Evolutionary conservation across 2,113 vertebrate species (phyloP).

Genomic region (Halcyon malimbica): DNA sequence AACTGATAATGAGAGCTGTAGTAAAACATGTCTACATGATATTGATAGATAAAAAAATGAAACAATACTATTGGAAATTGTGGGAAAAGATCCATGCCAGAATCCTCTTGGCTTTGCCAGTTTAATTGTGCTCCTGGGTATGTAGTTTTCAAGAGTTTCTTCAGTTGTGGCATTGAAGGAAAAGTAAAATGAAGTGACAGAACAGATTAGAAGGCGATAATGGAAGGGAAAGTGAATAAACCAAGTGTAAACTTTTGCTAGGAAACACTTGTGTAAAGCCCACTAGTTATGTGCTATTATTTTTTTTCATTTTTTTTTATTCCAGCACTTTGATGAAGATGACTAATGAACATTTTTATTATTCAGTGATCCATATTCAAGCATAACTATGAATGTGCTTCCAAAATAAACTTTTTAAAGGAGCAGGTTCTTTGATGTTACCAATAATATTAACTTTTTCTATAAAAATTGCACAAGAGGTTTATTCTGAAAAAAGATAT

Average conservation of each 20-base stretch:
- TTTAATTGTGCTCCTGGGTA: constrained; percentile 56
- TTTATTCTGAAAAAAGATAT: constrained; percentile 44
- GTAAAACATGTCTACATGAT: constrained; percentile 1
- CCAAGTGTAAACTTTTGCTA: constrained; percentile 66
- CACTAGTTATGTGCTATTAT: neutral
- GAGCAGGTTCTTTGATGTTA: constrained; percentile 8
- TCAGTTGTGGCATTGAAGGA: constrained; percentile 70
- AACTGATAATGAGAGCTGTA: neutral
- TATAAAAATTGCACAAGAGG: neutral
- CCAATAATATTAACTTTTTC: constrained; percentile 41
- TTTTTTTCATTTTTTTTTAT: neutral
- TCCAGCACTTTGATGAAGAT: constrained; percentile 1
- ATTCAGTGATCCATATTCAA: neutral
- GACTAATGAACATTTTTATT: constrained; percentile 47
- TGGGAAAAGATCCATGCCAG: constrained; percentile 25
- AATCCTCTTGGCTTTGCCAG: constrained; percentile 49
- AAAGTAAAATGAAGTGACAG: constrained; percentile 71
- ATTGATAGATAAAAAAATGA: constrained; percentile 1
- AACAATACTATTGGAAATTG: constrained; percentile 38
- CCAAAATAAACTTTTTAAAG: constrained; percentile 10
- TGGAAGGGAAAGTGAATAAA: constrained; percentile 69
- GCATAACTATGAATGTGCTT: neutral
- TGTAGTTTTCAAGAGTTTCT: constrained; percentile 62
- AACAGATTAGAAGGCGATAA: constrained; percentile 64
- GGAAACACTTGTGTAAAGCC: constrained; percentile 36